Conservation (phyloP, 2,888 invertebrate species). For the Lochmaea crataegi region DNA sequence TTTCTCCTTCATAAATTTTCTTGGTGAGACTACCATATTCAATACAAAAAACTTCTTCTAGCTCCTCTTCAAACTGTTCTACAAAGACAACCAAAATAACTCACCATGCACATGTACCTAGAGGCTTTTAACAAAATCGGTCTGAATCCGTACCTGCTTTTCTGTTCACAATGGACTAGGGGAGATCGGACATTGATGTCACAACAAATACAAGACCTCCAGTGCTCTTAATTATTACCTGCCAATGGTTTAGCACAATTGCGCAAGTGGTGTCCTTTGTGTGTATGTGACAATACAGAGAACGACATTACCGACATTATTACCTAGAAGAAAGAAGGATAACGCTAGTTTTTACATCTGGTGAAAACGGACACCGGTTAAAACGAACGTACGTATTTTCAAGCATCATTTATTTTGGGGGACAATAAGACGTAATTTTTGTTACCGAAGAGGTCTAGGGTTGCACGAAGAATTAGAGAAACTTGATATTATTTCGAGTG, state of each 20-base stretch:
- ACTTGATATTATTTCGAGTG: slow-evolving; percentile 38
- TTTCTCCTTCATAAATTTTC: too few relatives aligned
- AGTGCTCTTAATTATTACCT: slow-evolving; percentile 60
- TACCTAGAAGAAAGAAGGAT: slow-evolving; percentile 38
- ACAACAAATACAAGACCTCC: slow-evolving; percentile 59
- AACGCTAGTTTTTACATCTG: slow-evolving; percentile 58
- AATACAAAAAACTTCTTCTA: too few relatives aligned
- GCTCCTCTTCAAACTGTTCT: too few relatives aligned
- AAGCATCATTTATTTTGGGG: slow-evolving; percentile 46
- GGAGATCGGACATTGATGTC: slow-evolving; percentile 56
- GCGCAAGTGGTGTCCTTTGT: slow-evolving; percentile 58
- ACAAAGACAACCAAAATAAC: too few relatives aligned
- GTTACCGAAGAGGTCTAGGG: slow-evolving; percentile 54
- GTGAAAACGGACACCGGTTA: slow-evolving; percentile 57
- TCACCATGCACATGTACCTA: too few relatives aligned
- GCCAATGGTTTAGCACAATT: slow-evolving; percentile 59
- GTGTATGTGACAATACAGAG: slow-evolving; percentile 44
- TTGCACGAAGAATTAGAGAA: slow-evolving; percentile 57
- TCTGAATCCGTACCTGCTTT: background rate
- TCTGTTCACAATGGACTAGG: slow-evolving; percentile 13
- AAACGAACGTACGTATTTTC: slow-evolving; percentile 37
- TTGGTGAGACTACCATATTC: too few relatives aligned
- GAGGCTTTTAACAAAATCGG: background rate
- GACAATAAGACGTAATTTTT: slow-evolving; percentile 56
- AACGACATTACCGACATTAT: slow-evolving; percentile 34